These are phyloP conservation scores for Leucozona laternaria DNA, from an alignment of 2,888 invertebrate species.

Conservation along the genomic window DNA sequence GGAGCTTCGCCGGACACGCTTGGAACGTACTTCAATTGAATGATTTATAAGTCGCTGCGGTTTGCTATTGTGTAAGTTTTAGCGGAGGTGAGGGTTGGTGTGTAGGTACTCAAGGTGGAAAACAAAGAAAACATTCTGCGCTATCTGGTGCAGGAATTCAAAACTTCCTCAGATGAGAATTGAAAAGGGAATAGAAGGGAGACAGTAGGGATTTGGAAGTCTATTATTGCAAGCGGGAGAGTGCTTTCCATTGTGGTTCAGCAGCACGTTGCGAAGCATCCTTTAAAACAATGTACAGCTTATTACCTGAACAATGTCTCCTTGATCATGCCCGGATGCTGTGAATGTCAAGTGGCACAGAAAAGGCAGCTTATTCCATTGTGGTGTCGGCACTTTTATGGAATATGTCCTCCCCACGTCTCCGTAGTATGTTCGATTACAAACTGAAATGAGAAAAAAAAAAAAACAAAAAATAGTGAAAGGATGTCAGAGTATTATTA, in stretches of 20 bases:
- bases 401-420: conserved; percentile 92
- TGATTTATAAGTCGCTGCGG: conserved; percentile 51
- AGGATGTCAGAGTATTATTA: conserved; percentile 9
- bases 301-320: conserved; percentile 93
- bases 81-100: background rate
- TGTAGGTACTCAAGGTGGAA: conserved; percentile 4
- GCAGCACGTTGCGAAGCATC: conserved; percentile 53
- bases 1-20: conserved; percentile 50
- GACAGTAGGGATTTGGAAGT: background rate
- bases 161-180: conserved; percentile 9
- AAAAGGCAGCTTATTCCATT: conserved; percentile 91
- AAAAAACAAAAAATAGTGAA: background rate
- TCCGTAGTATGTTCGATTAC: conserved; percentile 96
- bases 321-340: conserved; percentile 94
- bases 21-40: conserved; percentile 61
- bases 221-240: background rate
- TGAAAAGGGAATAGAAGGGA: background rate
- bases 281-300: conserved; percentile 73
- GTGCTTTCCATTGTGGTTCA: conserved; percentile 43
- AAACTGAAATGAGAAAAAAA: conserved; percentile 84
- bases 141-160: conserved; percentile 59
- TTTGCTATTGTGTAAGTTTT: conserved; percentile 17
- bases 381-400: conserved; percentile 89
- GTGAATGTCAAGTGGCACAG: conserved; percentile 96
- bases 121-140: conserved; percentile 58